Conservation (phyloP, 2,888 invertebrate genomes). For the Odontocolon sp. region DNA sequence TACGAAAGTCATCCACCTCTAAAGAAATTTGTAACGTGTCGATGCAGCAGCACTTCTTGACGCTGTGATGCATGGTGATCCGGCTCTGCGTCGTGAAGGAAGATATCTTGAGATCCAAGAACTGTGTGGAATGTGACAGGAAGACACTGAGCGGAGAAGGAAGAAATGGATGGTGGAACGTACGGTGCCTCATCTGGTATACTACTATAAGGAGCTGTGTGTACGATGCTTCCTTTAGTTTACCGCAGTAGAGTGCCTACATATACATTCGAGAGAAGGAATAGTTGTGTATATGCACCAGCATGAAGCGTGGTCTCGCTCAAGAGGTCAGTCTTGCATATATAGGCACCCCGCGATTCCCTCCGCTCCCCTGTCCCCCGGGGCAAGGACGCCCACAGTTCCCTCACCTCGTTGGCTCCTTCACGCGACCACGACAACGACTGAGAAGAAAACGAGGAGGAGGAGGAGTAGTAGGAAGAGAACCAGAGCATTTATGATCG, state of each 20-base stretch:
- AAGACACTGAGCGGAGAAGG: not conserved
- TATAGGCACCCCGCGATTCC: constrained; percentile 61
- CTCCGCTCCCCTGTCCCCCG: constrained; percentile 70
- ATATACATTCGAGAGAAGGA: not conserved
- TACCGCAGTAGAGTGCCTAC: no score
- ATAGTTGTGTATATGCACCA: constrained; percentile 18
- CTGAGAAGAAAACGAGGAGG: not conserved
- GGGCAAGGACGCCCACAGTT: constrained; percentile 76
- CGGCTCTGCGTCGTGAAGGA: not conserved
- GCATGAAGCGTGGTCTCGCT: constrained; percentile 48
- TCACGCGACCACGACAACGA: constrained; percentile 44
- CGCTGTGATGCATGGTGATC: not conserved
- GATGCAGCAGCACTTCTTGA: constrained; percentile 14
- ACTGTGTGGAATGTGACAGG: not conserved
- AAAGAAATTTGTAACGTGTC: not conserved
- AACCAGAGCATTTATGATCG: not conserved
- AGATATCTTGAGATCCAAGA: not conserved
- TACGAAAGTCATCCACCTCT: constrained; percentile 54
- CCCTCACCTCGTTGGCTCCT: constrained; percentile 67
- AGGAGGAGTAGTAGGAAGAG: constrained; percentile 9
- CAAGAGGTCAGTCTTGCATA: constrained; percentile 65
- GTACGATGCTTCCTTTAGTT: no score
- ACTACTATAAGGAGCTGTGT: no score
- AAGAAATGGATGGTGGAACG: not conserved
- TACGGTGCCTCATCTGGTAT: no score